Percentiles rank a stretch among this genome's conserved stretches.
Evolutionary conservation across 2,113 vertebrate genomes (phyloP).

Genomic region (Lophotis ruficrista): DNA sequence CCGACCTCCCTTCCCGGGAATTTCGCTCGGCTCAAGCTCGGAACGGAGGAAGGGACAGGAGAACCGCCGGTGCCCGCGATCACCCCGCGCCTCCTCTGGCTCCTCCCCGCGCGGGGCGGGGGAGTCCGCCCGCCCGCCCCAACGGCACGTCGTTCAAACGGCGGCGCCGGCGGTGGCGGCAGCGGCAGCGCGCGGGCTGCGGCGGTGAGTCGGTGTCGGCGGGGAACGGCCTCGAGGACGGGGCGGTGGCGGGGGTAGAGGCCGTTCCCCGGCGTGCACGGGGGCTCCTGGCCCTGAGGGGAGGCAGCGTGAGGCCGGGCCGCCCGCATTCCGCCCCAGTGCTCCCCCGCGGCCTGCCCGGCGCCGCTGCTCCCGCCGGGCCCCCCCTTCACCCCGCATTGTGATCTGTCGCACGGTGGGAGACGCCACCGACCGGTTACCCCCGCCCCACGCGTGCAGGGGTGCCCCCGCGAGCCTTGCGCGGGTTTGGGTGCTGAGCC

Average conservation of each 20-base stretch:
- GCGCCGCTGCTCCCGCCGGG: not conserved
- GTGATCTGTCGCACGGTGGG: too few relatives aligned
- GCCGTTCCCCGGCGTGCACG: too few relatives aligned
- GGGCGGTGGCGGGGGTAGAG: too few relatives aligned
- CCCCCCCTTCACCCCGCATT: too few relatives aligned
- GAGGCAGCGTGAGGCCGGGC: not conserved
- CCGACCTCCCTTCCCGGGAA: fast-evolving
- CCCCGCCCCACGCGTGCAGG: not conserved
- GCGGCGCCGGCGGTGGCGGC: fast-evolving
- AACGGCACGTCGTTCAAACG: not conserved
- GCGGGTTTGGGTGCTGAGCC: fast-evolving
- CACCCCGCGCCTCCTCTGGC: not conserved
- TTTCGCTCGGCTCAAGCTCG: fast-evolving
- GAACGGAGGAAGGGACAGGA: fast-evolving
- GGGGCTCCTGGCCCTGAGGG: not conserved
- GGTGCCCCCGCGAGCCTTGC: not conserved
- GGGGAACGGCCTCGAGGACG: too few relatives aligned
- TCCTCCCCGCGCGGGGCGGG: not conserved
- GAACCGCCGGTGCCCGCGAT: fast-evolving
- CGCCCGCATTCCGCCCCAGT: too few relatives aligned
- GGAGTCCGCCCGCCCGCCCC: not conserved
- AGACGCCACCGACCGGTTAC: too few relatives aligned
- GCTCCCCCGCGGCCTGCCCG: not conserved
- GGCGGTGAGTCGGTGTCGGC: not conserved
- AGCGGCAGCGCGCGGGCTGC: fast-evolving